Evolutionary conservation across 2,888 invertebrate genomes (phyloP), one percentile per base, ranked within the genome.

Genomic region (Halocaridina rubra): DNA sequence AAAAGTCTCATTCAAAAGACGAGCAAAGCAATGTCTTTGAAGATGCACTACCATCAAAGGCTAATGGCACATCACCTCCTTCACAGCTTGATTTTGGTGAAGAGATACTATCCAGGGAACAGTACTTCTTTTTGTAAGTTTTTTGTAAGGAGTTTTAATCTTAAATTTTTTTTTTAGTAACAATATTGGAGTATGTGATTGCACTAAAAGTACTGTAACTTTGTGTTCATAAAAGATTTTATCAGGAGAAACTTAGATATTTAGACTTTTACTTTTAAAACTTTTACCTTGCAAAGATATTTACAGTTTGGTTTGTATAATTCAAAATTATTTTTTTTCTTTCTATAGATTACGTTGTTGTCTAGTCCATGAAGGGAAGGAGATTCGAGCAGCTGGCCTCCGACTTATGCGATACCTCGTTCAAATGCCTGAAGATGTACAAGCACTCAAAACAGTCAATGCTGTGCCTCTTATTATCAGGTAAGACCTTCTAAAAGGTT

Each of bases 371-470:
- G 95, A 97, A 89, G 95, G 96, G 88, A 95, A 96, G 89, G 96
- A 97, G 91, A 94, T 98, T 84, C 93, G 98, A 90, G 96, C 97
- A 88, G 97, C 96, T 80, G 95, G 96, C 57, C 92, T 98, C 88
- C 93, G 98, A 90, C 96, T 96, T 77, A 93, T 98, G 86, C 94
- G 98, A 88, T 96, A 98, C 91, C 93, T 96, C 89, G 92, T 98
- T 80, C 94, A 93, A 90, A 94, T 94, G 7, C 67, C 72, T 24
- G 80, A 81, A 27, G 87, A 88, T 77, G 88, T 84, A 1, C 46
- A 82, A 10, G 81, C 80, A 4, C 80, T 89, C 71, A 88, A 74
- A 61, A 88, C 75, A 59, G 85, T 82, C 24, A 85, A 85, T 67
- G 33, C 76, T 64, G 75, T 87, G 46, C 87, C 87, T 46, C 80